phyloP scores from a whole-genome alignment of 2,113 vertebrate genomes.

The Oryzias javanicus region DNA sequence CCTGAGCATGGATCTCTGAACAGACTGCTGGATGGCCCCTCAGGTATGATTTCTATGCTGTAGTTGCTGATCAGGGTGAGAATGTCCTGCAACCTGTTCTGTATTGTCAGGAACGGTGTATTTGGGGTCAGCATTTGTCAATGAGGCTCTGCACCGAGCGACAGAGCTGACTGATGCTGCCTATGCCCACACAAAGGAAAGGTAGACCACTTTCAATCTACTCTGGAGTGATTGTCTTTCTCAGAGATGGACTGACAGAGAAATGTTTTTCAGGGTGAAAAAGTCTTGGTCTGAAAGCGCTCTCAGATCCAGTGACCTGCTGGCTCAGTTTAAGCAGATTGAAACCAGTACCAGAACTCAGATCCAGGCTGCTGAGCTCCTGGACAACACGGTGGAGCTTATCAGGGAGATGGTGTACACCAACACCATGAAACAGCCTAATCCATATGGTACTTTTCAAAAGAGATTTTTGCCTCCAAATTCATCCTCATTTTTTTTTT shows the following conservation, averaged over 20 bases:
- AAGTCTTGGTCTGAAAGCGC: conserved; percentile 68
- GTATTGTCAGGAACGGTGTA: conserved; percentile 40
- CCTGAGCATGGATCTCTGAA: conserved; percentile 43
- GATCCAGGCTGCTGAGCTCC: conserved; percentile 75
- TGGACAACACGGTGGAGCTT: conserved; percentile 80
- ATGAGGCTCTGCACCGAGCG: conserved; percentile 72
- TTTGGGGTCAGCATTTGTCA: conserved; percentile 65
- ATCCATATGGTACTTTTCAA: conserved; percentile 59
- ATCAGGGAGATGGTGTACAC: conserved; percentile 84
- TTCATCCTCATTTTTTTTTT: too few relatives aligned
- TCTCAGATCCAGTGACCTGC: conserved; percentile 76
- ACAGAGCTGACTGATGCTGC: conserved; percentile 72
- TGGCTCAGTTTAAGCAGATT: conserved; percentile 80
- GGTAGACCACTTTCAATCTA: conserved; percentile 47
- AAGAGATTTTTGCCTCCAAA: neutral
- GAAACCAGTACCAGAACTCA: conserved; percentile 69
- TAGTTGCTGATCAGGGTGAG: neutral
- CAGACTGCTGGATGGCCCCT: conserved; percentile 37
- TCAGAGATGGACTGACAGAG: neutral
- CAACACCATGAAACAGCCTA: conserved; percentile 65
- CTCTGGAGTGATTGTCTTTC: neutral
- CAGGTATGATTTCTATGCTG: conserved; percentile 58
- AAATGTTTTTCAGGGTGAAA: conserved; percentile 65
- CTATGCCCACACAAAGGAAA: conserved; percentile 71
- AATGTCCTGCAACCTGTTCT: neutral